Evolutionary conservation across 2,888 invertebrate species (phyloP), one percentile per base, ranked within the genome.

Genomic region (Drosophila aldrichi): DNA sequence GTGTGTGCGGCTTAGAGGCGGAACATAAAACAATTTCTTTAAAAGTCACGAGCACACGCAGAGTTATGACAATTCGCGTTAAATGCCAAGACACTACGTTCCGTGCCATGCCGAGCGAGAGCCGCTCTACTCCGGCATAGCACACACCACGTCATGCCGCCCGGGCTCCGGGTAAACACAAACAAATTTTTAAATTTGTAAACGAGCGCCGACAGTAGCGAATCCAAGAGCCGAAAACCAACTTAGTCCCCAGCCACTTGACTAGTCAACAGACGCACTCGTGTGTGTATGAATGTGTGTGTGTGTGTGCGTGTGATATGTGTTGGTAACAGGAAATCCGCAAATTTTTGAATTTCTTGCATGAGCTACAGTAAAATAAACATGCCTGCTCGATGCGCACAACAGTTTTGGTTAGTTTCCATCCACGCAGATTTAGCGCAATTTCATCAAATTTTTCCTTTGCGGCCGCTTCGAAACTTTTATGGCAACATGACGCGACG

Each of bases 161-260:
- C 67, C 67, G 65, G 77, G 70, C 40, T 73, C 73, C 68, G 78
- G 71, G 87, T 70, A 74, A 89, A 84, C 75, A 81, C 77, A 85
- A 89, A 85, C 88, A 88, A 89, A 85, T 89, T 85, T 89, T 85
- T 70, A 88, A 89, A 89, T 89, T 85, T 89, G 88, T 88, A 82
- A 89, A 78, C 64, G 75, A 81, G 59, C 77, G 62, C 43, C 43
- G 10, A 20, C 43, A 20, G 43, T 43, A 12, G 20, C 75, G 71
- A 72, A 82, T 69, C 46, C 77, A 70, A 70, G 55, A 57, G 62
- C 60, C 67, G 63, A 57, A 62, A 70, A 59, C 58, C 57, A 61
- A 60, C 70, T 66, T 8, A 62, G 52, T 63, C 56, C 88, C 69
- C 64, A 67, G 66, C 77, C 79, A 87, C 88, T 87, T 79, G 79